Percentiles rank a stretch among this genome's conserved stretches.
Evolutionary conservation across 2,113 vertebrate species (phyloP).

Genomic region (Rhinopithecus roxellana): DNA sequence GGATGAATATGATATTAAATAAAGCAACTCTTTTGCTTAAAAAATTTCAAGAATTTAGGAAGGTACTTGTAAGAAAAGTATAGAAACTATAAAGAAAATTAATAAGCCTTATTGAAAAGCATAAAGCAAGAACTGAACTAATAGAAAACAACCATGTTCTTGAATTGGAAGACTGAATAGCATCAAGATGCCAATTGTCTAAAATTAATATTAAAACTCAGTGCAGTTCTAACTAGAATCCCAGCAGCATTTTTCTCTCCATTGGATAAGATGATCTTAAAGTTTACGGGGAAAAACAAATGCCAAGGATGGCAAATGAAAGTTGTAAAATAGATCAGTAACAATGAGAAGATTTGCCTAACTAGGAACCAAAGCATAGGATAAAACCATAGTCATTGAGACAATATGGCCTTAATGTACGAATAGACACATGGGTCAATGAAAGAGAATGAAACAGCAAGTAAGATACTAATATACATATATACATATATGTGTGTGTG

Average conservation of each 20-base stretch:
- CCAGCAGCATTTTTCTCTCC: not conserved
- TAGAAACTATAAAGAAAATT: not conserved
- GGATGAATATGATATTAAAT: not conserved
- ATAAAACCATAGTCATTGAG: not conserved
- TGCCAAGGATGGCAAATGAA: not conserved
- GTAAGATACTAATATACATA: not conserved
- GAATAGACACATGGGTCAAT: not conserved
- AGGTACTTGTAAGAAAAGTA: not conserved
- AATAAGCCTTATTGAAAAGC: not conserved
- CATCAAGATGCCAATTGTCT: not conserved
- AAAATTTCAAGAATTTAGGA: not conserved
- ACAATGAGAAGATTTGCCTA: not conserved
- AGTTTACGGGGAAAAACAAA: not conserved
- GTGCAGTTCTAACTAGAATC: not conserved
- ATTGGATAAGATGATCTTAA: not conserved
- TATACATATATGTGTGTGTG: too few relatives aligned
- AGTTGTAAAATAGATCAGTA: not conserved
- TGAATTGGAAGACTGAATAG: not conserved
- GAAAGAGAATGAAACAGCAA: not conserved
- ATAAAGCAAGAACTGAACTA: not conserved
- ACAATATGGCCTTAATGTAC: not conserved
- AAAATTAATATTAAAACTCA: not conserved
- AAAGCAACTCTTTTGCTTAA: not conserved
- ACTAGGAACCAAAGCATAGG: not conserved
- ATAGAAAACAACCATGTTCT: not conserved